A percentile compares a stretch with the other conserved stretches of the same genome.
Conservation (phyloP, 2,113 vertebrate genomes). For the Elanoides forficatus region DNA sequence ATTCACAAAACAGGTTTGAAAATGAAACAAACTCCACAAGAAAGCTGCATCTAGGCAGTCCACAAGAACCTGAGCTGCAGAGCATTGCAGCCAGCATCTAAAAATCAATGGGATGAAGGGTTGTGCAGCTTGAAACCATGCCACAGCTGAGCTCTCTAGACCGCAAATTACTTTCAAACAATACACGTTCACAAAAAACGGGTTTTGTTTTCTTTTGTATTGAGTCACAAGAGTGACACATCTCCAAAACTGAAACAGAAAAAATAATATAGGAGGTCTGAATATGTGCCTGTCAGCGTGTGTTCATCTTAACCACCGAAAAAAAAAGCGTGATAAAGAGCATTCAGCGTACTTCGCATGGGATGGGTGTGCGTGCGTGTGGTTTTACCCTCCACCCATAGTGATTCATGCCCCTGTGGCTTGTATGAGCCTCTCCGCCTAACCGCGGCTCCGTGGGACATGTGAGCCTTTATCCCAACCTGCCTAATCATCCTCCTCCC, state of each 20-base stretch:
- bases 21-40: background rate
- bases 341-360: rapidly evolving
- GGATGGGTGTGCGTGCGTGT: background rate
- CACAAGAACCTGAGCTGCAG: background rate
- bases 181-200: rapidly evolving
- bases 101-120: background rate
- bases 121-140: background rate
- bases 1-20: background rate
- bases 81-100: background rate
- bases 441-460: rapidly evolving
- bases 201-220: background rate
- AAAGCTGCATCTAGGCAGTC: background rate
- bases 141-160: background rate
- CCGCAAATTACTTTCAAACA: background rate
- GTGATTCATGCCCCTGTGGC: rapidly evolving
- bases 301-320: too few species aligned
- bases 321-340: rapidly evolving
- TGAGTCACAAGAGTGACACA: background rate
- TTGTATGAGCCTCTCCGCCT: background rate
- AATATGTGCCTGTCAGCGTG: rapidly evolving
- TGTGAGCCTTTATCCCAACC: rapidly evolving
- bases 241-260: too few species aligned
- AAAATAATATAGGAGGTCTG: background rate
- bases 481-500: background rate
- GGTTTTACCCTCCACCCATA: rapidly evolving